A percentile compares a stretch with the other conserved stretches of the same genome.
Evolutionary conservation across 2,113 vertebrate genomes (phyloP).

Genomic region (Vireo altiloquus): DNA sequence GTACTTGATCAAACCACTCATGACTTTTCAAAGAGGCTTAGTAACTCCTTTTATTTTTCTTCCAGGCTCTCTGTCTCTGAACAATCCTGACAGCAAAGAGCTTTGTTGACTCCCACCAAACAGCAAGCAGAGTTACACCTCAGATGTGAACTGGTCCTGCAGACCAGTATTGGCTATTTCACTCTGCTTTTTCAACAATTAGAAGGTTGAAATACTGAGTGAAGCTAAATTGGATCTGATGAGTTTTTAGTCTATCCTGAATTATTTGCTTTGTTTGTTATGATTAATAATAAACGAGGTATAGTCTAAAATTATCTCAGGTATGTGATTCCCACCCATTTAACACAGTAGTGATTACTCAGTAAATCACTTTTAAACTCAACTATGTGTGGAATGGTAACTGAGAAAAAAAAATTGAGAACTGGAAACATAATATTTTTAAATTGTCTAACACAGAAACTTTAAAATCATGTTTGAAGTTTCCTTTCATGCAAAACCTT

Average conservation of each 20-base stretch:
- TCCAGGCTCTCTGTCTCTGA: neutral
- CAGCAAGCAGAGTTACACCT: neutral
- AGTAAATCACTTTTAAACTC: neutral
- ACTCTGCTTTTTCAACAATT: neutral
- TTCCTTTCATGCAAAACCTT: neutral
- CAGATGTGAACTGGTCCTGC: neutral
- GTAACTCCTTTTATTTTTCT: neutral
- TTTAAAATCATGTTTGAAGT: neutral
- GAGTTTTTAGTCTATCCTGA: neutral
- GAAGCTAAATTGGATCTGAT: neutral
- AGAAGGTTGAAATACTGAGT: neutral
- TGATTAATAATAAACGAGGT: neutral
- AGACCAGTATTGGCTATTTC: neutral
- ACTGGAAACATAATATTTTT: neutral
- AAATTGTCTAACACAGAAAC: neutral
- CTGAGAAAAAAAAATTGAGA: neutral
- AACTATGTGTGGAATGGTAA: neutral
- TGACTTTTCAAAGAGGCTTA: neutral
- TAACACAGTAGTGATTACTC: neutral
- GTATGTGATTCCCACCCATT: neutral
- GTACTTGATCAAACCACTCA: neutral
- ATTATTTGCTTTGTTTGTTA: neutral
- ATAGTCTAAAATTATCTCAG: neutral
- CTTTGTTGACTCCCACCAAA: neutral
- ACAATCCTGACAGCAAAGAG: neutral